A percentile compares a stretch with the other conserved stretches of the same genome.
Evolutionary conservation across 2,113 vertebrate genomes (phyloP).

Genomic region (Pogona vitticeps): DNA sequence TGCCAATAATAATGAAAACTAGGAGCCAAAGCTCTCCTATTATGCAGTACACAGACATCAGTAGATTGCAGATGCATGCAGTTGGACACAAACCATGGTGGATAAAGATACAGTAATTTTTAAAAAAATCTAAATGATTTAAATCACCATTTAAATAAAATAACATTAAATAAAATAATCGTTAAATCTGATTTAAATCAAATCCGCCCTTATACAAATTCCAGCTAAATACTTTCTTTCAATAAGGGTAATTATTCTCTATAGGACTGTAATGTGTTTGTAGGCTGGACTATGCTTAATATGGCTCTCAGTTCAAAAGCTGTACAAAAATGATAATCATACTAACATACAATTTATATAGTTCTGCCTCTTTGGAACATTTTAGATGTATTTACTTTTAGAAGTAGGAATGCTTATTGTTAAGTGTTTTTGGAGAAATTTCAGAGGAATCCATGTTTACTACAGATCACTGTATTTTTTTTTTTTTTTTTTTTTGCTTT

Average conservation of each 20-base stretch:
- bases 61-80: background rate
- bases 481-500: slow-evolving; percentile 58
- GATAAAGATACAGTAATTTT: too few species aligned
- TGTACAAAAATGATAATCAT: background rate
- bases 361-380: slow-evolving; percentile 6
- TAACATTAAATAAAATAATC: too few species aligned
- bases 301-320: background rate
- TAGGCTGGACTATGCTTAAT: background rate
- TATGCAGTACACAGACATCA: background rate
- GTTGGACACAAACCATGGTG: too few species aligned
- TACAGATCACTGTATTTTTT: slow-evolving; percentile 16
- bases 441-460: slow-evolving; percentile 48
- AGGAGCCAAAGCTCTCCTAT: background rate
- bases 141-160: too few species aligned
- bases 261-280: background rate
- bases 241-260: background rate
- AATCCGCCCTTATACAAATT: background rate
- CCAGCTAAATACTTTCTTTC: background rate
- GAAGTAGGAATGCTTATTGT: slow-evolving; percentile 36
- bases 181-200: background rate
- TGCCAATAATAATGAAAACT: background rate
- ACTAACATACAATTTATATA: slow-evolving; percentile 37
- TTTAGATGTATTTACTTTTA: background rate
- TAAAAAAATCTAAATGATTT: too few species aligned
- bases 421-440: slow-evolving; percentile 45